These are phyloP conservation scores for Abscondita cerata DNA, from an alignment of 2,888 invertebrate genomes.

Conservation along the genomic window DNA sequence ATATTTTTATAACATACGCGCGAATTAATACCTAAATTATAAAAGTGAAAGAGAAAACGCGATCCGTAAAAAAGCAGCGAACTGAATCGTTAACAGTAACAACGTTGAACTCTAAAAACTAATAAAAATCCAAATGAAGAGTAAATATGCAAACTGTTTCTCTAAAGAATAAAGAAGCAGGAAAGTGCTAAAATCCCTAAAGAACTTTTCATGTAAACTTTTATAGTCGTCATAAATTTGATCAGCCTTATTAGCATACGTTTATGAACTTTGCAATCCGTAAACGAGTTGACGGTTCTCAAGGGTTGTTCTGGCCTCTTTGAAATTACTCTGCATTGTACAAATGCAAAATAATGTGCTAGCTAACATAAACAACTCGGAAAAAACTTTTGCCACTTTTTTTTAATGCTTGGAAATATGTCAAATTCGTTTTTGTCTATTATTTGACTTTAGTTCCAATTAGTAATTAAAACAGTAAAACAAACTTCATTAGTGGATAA, in stretches of 20 bases:
- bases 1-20: too few relatives aligned
- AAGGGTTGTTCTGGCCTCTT: conserved; percentile 32
- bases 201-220: conserved; percentile 41
- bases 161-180: conserved; percentile 36
- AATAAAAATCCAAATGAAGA: conserved; percentile 40
- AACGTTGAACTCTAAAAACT: conserved; percentile 31
- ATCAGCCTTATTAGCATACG: conserved; percentile 45
- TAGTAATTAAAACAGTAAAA: too few relatives aligned
- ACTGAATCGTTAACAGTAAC: conserved; percentile 28
- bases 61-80: conserved; percentile 11
- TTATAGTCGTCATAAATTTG: conserved; percentile 44
- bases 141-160: conserved; percentile 42
- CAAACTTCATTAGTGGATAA: too few relatives aligned
- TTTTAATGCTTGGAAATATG: conserved; percentile 3
- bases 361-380: conserved; percentile 10
- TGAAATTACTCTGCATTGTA: conserved; percentile 41
- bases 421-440: background rate
- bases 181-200: conserved; percentile 40
- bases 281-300: conserved; percentile 44
- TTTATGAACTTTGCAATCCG: conserved; percentile 45
- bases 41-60: background rate
- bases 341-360: conserved; percentile 40
- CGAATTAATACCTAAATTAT: too few relatives aligned
- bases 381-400: conserved; percentile 21
- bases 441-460: too few relatives aligned